Base-by-base conservation (phyloP, 2,888 invertebrate species). In the Lottia gigantea region DNA sequence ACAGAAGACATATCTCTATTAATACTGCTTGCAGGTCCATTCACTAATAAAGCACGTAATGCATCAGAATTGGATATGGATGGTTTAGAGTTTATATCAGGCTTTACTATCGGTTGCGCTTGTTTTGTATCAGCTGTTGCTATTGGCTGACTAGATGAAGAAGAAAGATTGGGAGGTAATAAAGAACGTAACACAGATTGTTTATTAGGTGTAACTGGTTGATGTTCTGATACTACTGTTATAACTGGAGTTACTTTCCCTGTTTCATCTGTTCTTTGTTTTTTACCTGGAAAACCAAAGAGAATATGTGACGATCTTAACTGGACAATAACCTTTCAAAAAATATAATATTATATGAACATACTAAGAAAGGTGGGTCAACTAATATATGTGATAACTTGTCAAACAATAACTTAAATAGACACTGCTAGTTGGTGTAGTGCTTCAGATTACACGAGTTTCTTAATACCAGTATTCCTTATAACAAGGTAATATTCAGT, bases 151-250 rank as follows among this genome's bases (percentile, higher is more conserved):
- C 49, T 66, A 49, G 63, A 68, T 46, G 25, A 26, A 45, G 14
- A 61, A 16, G 25, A 62, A 31, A 46, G 55, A 45, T 71, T 70
- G 16, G 75, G 77, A 12, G 71, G 71, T n/a, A 77, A 64, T 26
- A 79, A 67, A 40, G 79, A 79, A 26, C 77, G 73, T 26, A 79
- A 73, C 4, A 19, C 23, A 23, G 55, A 19, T 19, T 7, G 55
- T 19, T 19, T 23, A 45, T 75, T 75, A 2, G 79, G 74, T 0
- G 75, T 67, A 8, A 71, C 71, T 8, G 73, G 74, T 40, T 55
- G 49, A 66, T 74, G 74, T 61, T 75, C 71, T 6, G 77, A 64
- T 25, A 77, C 77, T 46, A 77, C 71, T 68, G 74, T 76, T 3
- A 77, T 73, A 31, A 77, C 73, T 19, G 75, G 75, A 31, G 71